Evolutionary conservation across 2,888 invertebrate species (phyloP).

Genomic region (Drosophila greeni): DNA sequence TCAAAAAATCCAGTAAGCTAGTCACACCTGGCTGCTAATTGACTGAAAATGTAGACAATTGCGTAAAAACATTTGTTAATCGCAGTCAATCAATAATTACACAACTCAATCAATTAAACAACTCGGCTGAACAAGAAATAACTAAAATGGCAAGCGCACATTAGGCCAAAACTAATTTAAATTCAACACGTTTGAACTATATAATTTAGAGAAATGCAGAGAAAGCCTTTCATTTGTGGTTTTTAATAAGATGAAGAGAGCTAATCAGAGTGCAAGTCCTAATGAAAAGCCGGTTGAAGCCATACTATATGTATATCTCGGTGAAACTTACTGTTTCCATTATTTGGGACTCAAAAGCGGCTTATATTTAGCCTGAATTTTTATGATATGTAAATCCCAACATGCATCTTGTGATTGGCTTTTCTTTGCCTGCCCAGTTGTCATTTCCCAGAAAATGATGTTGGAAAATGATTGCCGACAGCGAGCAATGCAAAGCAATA

Average conservation of each 20-base stretch:
- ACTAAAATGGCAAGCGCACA: background rate
- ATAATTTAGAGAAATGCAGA: background rate
- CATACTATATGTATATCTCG: background rate
- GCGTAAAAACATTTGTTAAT: background rate
- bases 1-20: background rate
- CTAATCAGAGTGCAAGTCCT: slow-evolving; percentile 4
- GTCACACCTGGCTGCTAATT: slow-evolving; percentile 8
- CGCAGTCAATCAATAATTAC: slow-evolving; percentile 8
- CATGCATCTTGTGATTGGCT: slow-evolving; percentile 23
- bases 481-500: slow-evolving; percentile 22
- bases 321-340: slow-evolving; percentile 19
- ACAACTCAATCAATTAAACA: slow-evolving; percentile 9
- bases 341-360: slow-evolving; percentile 12
- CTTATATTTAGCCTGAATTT: slow-evolving; percentile 19
- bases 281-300: slow-evolving; percentile 8
- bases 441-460: slow-evolving; percentile 64
- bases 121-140: background rate
- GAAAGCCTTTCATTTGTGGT: slow-evolving; percentile 6
- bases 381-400: slow-evolving; percentile 26
- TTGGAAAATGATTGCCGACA: slow-evolving; percentile 61
- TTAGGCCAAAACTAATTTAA: slow-evolving; percentile 1
- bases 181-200: slow-evolving; percentile 1
- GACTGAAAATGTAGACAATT: background rate
- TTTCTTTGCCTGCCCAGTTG: slow-evolving; percentile 35
- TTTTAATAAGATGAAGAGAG: slow-evolving; percentile 11